Evolutionary conservation across 2,888 invertebrate genomes (phyloP).

Genomic region (Sicus ferrugineus): DNA sequence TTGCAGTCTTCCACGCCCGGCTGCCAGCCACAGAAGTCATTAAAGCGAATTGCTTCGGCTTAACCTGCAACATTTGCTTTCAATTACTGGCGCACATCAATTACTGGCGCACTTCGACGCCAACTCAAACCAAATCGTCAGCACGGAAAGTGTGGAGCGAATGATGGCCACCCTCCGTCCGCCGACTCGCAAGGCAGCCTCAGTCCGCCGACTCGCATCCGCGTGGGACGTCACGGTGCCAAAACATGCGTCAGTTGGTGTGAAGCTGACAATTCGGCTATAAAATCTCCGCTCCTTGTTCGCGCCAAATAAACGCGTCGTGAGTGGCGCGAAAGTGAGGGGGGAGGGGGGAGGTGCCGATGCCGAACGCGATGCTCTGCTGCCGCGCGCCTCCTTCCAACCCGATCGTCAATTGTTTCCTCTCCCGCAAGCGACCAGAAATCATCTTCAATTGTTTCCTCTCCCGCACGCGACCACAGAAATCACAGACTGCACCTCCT

Average conservation of each 20-base stretch:
- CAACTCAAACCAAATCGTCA: conserved; percentile 10
- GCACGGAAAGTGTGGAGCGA: neutral
- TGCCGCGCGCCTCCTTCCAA: neutral
- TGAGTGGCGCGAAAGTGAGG: too few relatives aligned
- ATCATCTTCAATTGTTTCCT: neutral
- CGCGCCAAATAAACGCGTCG: neutral
- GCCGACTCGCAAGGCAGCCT: neutral
- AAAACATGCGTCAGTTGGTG: neutral
- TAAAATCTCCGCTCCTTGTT: conserved; percentile 5
- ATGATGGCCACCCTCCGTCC: neutral
- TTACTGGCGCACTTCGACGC: neutral
- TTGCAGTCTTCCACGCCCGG: too few relatives aligned
- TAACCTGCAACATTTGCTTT: conserved; percentile 7
- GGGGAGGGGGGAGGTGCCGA: too few relatives aligned
- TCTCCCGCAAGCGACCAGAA: neutral
- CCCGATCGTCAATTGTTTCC: neutral
- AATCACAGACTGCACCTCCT: neutral
- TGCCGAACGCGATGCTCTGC: neutral
- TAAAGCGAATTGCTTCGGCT: neutral
- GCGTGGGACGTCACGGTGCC: too few relatives aligned
- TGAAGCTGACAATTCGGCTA: neutral
- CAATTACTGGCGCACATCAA: conserved; percentile 5
- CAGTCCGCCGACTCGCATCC: too few relatives aligned
- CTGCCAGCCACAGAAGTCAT: neutral
- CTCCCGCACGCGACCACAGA: neutral